A percentile compares a stretch with the other conserved stretches of the same genome.
Evolutionary conservation across 2,113 vertebrate species (phyloP).

Genomic region (Probosciger aterrimus): DNA sequence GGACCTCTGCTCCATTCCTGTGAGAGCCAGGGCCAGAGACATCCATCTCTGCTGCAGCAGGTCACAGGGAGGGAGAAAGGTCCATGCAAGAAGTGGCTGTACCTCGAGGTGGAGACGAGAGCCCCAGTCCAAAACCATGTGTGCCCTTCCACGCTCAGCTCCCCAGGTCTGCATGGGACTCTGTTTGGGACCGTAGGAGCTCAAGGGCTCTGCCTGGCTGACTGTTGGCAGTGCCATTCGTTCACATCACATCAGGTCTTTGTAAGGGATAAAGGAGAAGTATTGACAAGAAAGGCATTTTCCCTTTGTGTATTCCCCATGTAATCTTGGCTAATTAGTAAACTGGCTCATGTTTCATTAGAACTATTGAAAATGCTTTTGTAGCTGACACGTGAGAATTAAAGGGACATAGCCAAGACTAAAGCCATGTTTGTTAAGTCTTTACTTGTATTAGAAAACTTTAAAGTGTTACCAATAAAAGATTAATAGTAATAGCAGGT

Average conservation of each 20-base stretch:
- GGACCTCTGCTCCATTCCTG: not conserved
- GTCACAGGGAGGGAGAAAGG: not conserved
- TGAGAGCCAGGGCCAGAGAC: not conserved
- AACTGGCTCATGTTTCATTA: constrained; percentile 52
- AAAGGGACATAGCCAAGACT: constrained; percentile 16
- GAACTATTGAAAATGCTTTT: constrained; percentile 45
- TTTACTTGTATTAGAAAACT: not conserved
- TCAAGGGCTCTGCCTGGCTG: not conserved
- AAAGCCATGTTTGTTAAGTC: not conserved
- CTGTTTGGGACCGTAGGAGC: not conserved
- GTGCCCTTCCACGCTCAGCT: not conserved
- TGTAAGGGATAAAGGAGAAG: not conserved
- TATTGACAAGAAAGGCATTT: constrained; percentile 14
- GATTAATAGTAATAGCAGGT: not conserved
- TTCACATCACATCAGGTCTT: not conserved
- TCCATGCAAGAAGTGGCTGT: not conserved
- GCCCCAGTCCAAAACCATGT: not conserved
- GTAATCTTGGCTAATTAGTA: constrained; percentile 53
- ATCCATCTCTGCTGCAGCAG: not conserved
- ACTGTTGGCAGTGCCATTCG: not conserved
- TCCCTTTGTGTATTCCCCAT: constrained; percentile 21
- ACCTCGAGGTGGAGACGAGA: accelerated
- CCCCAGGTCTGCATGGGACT: accelerated
- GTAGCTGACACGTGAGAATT: constrained; percentile 30
- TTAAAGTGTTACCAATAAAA: not conserved